A percentile compares a stretch with the other conserved stretches of the same genome.
Evolutionary conservation across 2,113 vertebrate genomes (phyloP).

Genomic region (Cercocebus atys): DNA sequence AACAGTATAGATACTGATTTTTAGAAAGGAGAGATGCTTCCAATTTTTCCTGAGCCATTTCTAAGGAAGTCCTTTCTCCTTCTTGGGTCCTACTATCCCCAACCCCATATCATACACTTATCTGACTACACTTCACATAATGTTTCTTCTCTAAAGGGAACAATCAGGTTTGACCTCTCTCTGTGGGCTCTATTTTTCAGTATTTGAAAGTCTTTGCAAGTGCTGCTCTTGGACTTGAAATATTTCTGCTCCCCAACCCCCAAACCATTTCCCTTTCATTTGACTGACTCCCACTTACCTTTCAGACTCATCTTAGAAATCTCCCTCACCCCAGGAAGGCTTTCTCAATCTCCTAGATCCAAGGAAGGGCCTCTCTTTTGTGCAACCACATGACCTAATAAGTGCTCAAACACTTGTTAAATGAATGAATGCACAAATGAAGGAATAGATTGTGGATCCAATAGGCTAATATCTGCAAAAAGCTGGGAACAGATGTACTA

Average conservation of each 20-base stretch:
- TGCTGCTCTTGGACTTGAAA: background rate
- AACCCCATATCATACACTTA: background rate
- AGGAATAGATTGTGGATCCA: background rate
- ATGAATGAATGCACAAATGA: background rate
- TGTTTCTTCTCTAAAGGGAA: background rate
- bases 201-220: background rate
- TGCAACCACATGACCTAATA: no score
- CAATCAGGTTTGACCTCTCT: background rate
- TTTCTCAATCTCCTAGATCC: background rate
- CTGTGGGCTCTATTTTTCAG: background rate
- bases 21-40: background rate
- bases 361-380: background rate
- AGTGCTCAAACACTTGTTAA: background rate
- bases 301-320: background rate
- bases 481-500: background rate
- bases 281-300: background rate
- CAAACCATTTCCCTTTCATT: background rate
- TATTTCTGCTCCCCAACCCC: background rate
- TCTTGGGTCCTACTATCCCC: background rate
- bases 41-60: background rate
- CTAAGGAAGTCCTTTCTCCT: background rate
- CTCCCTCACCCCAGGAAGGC: background rate
- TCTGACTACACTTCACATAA: no score
- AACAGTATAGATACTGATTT: background rate
- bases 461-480: background rate